Conservation (phyloP, 35 echinoderm and acorn worm genomes). For the Lytechinus pictus region DNA sequence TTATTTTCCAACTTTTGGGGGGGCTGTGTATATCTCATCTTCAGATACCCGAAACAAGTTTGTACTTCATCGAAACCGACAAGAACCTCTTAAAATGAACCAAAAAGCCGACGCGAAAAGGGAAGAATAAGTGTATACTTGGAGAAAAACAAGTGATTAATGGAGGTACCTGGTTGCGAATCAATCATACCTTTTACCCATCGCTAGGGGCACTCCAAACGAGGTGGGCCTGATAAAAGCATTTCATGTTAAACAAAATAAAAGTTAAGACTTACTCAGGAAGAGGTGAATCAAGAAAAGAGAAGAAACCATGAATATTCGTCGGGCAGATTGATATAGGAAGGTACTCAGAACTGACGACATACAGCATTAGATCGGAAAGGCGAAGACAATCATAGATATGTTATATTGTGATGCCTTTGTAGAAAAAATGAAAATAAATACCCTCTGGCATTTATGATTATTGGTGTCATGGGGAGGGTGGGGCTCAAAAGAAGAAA, state of each 20-base stretch:
- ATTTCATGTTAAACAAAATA: background rate
- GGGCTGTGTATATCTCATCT: too few relatives aligned
- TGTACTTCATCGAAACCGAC: background rate
- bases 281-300: background rate
- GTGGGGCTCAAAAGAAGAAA: too few relatives aligned
- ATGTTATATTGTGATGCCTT: too few relatives aligned
- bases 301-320: background rate
- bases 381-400: background rate
- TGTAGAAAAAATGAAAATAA: background rate
- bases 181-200: conserved; percentile 1
- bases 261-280: background rate
- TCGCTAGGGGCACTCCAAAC: background rate
- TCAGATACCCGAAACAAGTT: background rate
- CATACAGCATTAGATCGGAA: background rate
- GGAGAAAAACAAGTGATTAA: background rate
- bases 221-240: background rate
- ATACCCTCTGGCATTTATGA: background rate
- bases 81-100: background rate
- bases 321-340: background rate
- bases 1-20: background rate
- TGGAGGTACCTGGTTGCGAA: background rate
- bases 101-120: background rate
- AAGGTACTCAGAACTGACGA: background rate
- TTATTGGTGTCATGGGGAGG: background rate
- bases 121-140: background rate